Evolutionary conservation across 2,888 invertebrate genomes (phyloP), one percentile per base, ranked within the genome.

Genomic region (Rhamphomyia laevipes): DNA sequence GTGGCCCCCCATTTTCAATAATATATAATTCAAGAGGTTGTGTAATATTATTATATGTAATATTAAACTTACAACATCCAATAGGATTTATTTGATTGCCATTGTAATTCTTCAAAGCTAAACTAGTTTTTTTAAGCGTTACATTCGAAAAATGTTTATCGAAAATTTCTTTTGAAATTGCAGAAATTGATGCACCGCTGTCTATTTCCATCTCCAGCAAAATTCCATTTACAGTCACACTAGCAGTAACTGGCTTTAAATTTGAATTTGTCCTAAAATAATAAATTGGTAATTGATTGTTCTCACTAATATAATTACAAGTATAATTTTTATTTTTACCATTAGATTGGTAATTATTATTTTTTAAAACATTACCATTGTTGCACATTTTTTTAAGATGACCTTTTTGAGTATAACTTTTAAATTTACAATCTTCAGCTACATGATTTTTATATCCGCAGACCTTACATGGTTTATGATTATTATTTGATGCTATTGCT

Each of bases 371-470:
- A 45, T 41, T 50, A 37, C 38, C 46, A 40, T 12, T 33, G 30
- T 21, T 49, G 27, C 50, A 50, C 50, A 50, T 45, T 44, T 50
- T 44, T 44, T 33, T 47, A 11, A 47, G 44, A 42, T 50, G 50
- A 35, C 45, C 47, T 43, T 51, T 51, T 38, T 45, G 15, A 11
- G 42, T 12, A 37, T 48, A 45, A 43, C 48, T 42, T 16, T 45
- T 45, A 42, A 51, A 45, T 12, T 40, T 37, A 18, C 51, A 51
- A 27, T 48, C 38, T 13, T 41, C 47, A 1, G 38, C 23, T 17
- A 41, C 31, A 37, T 51, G 48, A 43, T 51, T 47, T 43, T 21
- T 45, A 27, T 45, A 46, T n/a, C 51, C n/a, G n/a, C n/a, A n/a
- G n/a, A n/a, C n/a, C n/a, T n/a, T n/a, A n/a, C n/a, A n/a, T n/a